Percentiles rank a stretch among this genome's conserved stretches.
These are phyloP conservation scores for Glaucidium brasilianum DNA, from an alignment of 2,113 vertebrate genomes.

Conservation along the genomic window DNA sequence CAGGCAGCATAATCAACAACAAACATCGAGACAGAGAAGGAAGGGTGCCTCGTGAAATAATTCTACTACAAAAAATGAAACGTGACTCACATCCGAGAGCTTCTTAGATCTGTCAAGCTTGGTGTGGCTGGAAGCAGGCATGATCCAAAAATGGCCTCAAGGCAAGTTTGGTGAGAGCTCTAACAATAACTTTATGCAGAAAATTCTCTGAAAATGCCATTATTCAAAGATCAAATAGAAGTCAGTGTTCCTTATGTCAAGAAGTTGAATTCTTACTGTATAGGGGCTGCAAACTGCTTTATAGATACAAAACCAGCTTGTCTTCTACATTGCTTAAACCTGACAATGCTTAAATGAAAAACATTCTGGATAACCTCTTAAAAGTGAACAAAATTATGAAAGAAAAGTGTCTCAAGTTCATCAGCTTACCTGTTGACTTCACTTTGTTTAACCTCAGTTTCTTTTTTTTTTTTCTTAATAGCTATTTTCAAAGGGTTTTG, in stretches of 20 bases:
- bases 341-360: neutral
- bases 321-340: neutral
- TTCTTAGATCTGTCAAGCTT: slow-evolving; percentile 8
- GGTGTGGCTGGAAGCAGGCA: neutral
- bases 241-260: neutral
- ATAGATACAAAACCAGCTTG: neutral
- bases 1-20: neutral
- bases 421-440: neutral
- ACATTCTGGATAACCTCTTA: neutral
- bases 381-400: neutral
- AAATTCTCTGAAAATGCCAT: slow-evolving; percentile 26
- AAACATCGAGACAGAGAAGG: neutral
- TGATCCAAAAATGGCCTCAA: slow-evolving; percentile 10
- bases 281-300: neutral
- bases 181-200: slow-evolving; percentile 5
- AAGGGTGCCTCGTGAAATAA: neutral
- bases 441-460: neutral
- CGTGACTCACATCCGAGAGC: neutral
- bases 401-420: neutral
- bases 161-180: slow-evolving; percentile 17
- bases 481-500: neutral
- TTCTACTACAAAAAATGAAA: neutral
- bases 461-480: neutral
- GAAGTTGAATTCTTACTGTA: neutral
- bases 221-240: slow-evolving; percentile 31